Evolutionary conservation across 2,113 vertebrate species (phyloP).

Genomic region (Proteles cristata): DNA sequence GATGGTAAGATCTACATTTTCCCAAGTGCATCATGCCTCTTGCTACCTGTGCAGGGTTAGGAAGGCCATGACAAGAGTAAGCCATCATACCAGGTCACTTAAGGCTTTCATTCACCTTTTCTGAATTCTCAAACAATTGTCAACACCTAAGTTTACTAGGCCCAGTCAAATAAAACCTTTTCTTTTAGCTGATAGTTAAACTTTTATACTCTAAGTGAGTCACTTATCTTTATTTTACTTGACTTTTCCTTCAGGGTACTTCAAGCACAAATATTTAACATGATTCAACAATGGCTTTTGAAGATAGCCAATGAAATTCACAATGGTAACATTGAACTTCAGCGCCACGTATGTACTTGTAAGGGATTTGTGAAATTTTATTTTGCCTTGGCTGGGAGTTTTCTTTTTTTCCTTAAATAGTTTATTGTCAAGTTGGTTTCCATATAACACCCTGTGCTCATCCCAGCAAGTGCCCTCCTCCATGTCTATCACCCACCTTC

Average conservation of each 20-base stretch:
- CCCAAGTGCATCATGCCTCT: not conserved
- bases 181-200: not conserved
- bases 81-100: not conserved
- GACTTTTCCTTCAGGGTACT: conserved; percentile 59
- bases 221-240: conserved; percentile 36
- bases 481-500: too few relatives aligned
- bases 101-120: not conserved
- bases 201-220: not conserved
- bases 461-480: too few relatives aligned
- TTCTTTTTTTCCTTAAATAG: not conserved
- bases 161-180: not conserved
- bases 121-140: not conserved
- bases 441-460: too few relatives aligned
- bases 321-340: conserved; percentile 74
- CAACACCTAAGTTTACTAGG: not conserved
- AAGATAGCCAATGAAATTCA: conserved; percentile 73
- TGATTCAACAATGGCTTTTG: conserved; percentile 80
- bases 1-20: not conserved
- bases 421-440: too few relatives aligned
- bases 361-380: not conserved
- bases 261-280: conserved; percentile 68
- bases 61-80: not conserved
- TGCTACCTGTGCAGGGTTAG: not conserved
- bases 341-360: conserved; percentile 73
- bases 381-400: conserved; percentile 11